Evolutionary conservation across 2,113 vertebrate species (phyloP), one percentile per base, ranked within the genome.

Genomic region (Holacanthus passer): DNA sequence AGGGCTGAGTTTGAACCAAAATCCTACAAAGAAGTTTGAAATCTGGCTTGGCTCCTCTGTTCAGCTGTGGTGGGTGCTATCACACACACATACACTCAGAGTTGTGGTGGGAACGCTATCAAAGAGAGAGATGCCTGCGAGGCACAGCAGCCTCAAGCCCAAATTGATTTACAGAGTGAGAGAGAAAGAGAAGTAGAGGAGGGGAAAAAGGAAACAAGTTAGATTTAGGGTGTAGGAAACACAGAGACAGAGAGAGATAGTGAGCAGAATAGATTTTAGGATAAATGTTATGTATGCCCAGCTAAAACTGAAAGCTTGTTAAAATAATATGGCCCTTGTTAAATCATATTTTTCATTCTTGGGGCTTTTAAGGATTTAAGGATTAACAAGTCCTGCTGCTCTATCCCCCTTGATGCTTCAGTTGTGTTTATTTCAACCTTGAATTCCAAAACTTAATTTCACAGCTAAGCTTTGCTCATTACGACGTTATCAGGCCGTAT

Each of bases 111-210:
- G 91, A 94, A 92, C 16, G 52, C 72, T 89, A 91, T 92, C 92
- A 94, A 92, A 92, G 91, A 81, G 71, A 89, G 80, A 83, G 86
- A 92, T 90, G 88, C 88, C 90, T 93, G 89, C 81, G 53, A 93
- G 91, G 91, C 89, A 92, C 77, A 79, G 87, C 82, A 79, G 87
- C 92, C 91, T 89, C 77, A 83, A 92, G 91, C 79, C 88, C 81
- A 83, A 90, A 93, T 89, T 92, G 91, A 93, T 92, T 92, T 87
- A 85, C 78, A 87, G 86, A 88, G 82, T 80, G 79, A 87, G 74
- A 87, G 81, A 90, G 76, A 90, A 73, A 86, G 81, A 81, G 77
- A 79, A 74, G 82, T 71, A 74, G 79, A 52, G 50, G 76, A 74
- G 60, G 65, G 50, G 47, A 39, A 22, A 78, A 37, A 69, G 59